Conservation (phyloP, 2,888 invertebrate species). For the Drosophila fulvimacula region DNA sequence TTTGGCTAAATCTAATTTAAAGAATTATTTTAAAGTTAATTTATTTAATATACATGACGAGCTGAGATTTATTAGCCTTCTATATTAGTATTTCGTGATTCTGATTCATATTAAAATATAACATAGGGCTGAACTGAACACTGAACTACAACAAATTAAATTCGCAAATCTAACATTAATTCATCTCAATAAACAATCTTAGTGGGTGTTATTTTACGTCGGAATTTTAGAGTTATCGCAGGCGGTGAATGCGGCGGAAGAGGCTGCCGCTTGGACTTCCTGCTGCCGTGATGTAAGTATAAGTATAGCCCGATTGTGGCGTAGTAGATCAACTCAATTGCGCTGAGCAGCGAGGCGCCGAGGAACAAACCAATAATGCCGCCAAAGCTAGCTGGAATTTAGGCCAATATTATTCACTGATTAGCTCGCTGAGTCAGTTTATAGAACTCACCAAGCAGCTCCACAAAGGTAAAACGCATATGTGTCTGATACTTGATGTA, state of each 20-base stretch:
- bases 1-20: no score
- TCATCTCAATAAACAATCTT: conserved; percentile 30
- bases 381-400: conserved; percentile 84
- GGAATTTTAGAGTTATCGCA: conserved; percentile 38
- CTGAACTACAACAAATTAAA: not conserved
- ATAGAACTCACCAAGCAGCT: conserved; percentile 82
- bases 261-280: conserved; percentile 32
- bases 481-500: conserved; percentile 84
- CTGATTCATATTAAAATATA: no score
- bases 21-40: not conserved
- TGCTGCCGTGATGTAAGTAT: conserved; percentile 42
- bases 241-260: not conserved
- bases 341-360: conserved; percentile 85
- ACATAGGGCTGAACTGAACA: no score
- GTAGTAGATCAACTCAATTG: conserved; percentile 84
- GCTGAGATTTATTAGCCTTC: no score
- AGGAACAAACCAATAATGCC: conserved; percentile 86
- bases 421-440: not conserved
- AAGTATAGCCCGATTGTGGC: conserved; percentile 79
- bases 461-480: conserved; percentile 84
- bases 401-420: conserved; percentile 19
- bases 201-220: conserved; percentile 48
- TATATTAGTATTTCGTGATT: no score
- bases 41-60: no score
- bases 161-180: not conserved